Base-by-base conservation (phyloP, 2,797 vertebrate species). In the Galagoides demidoff region DNA sequence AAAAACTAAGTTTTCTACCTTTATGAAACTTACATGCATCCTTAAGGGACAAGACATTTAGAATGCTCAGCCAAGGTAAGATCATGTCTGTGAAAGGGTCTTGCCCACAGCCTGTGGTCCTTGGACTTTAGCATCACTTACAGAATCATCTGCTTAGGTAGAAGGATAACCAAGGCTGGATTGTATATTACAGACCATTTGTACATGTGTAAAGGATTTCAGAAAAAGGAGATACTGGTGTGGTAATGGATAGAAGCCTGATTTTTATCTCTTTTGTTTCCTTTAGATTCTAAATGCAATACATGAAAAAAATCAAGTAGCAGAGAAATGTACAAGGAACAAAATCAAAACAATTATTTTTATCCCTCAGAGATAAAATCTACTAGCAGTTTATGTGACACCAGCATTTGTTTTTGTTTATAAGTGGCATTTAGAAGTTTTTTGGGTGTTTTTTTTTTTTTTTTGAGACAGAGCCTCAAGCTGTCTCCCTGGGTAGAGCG, bases 391-490 rank as follows among this genome's bases (percentile, higher is more conserved):
- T 88, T 85, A 82, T 19, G 12, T 79, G 86, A 86, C 17, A 45
- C 37, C 37, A 96, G 76, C 64, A 77, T 81, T 86, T 86, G 76
- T 57, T 92, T 89, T 93, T 85, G 73, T 63, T 92, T 93, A 77
- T 59, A 89, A 89, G 29, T 81, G 52, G 20, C 29, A 91, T 78
- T 90, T 95, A 79, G 52, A 89, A 61, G 81, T 39, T 39, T 61
- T 86, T 66, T n/a, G n/a, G n/a, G n/a, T n/a, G n/a, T n/a, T n/a
- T n/a, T n/a, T n/a, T n/a, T n/a, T n/a, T n/a, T n/a, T n/a, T n/a
- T n/a, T n/a, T n/a, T n/a, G n/a, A n/a, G n/a, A n/a, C n/a, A n/a
- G n/a, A n/a, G n/a, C n/a, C n/a, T n/a, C n/a, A n/a, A n/a, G n/a
- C n/a, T n/a, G n/a, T n/a, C n/a, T n/a, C n/a, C n/a, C n/a, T n/a